A percentile compares a stretch with the other conserved stretches of the same genome.
Evolutionary conservation across 2,797 vertebrate species (phyloP).

Genomic region (Austrolebias charrua): DNA sequence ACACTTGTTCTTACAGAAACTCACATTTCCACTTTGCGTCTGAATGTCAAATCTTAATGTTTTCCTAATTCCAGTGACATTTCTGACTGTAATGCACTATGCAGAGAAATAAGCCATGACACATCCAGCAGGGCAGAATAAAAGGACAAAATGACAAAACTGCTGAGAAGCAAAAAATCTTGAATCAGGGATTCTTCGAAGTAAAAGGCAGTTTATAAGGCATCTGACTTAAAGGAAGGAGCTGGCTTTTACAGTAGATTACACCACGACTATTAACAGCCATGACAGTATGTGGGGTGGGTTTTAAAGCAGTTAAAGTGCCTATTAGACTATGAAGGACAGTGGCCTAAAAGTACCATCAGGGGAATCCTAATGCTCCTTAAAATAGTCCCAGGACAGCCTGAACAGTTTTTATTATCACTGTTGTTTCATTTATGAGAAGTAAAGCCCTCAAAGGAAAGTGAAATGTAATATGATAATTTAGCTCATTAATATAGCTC

Average conservation of each 20-base stretch:
- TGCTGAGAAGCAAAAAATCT: conserved; percentile 48
- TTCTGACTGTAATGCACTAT: conserved; percentile 16
- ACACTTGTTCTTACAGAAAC: neutral
- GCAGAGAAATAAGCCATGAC: conserved; percentile 25
- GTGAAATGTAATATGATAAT: neutral
- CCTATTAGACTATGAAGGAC: conserved; percentile 73
- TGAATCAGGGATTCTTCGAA: conserved; percentile 20
- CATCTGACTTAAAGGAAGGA: conserved; percentile 48
- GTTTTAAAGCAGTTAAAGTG: conserved; percentile 68
- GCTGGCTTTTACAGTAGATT: conserved; percentile 64
- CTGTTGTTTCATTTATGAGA: conserved; percentile 50
- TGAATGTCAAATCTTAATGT: conserved; percentile 8
- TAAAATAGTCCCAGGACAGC: conserved; percentile 55
- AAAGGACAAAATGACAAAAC: conserved; percentile 33
- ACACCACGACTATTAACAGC: conserved; percentile 55
- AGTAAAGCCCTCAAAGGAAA: conserved; percentile 24
- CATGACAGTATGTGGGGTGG: conserved; percentile 57
- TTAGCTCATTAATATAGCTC: neutral
- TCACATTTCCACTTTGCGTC: neutral
- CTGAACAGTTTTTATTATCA: conserved; percentile 36
- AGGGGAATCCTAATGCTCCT: conserved; percentile 64
- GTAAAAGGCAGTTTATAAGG: conserved; percentile 37
- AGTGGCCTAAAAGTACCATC: conserved; percentile 51
- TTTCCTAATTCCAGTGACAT: conserved; percentile 27
- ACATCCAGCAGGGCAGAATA: conserved; percentile 2